Conservation (phyloP, 2,113 vertebrate genomes). For the Glaucomys volans region DNA sequence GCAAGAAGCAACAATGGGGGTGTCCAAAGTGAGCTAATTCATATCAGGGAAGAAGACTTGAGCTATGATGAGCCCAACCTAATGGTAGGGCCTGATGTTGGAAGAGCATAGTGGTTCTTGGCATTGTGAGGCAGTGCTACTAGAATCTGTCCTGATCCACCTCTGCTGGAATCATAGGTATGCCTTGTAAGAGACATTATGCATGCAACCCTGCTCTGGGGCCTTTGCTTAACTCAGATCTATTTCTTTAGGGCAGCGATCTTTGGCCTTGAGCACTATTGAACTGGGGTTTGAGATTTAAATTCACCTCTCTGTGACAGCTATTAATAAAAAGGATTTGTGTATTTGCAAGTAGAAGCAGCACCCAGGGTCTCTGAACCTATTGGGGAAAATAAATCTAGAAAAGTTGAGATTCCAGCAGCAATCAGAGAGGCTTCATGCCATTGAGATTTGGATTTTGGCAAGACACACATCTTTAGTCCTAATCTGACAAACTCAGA, state of each 20-base stretch:
- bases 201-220: neutral
- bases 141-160: neutral
- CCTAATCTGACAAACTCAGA: neutral
- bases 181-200: neutral
- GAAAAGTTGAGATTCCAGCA: neutral
- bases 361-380: neutral
- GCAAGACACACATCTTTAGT: neutral
- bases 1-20: neutral
- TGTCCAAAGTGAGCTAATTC: neutral
- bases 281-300: conserved; percentile 12
- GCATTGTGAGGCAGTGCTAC: no score
- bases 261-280: neutral
- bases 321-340: neutral
- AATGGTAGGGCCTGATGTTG: neutral
- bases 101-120: neutral
- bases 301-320: neutral
- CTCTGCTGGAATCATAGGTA: rapidly evolving
- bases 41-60: neutral
- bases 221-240: neutral
- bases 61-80: neutral
- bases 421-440: neutral
- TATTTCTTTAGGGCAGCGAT: neutral
- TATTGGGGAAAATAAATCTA: neutral
- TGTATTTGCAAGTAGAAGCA: neutral
- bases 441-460: neutral